A percentile compares a stretch with the other conserved stretches of the same genome.
phyloP scores from a whole-genome alignment of 2,113 vertebrate species.

The Cathartes aura region DNA sequence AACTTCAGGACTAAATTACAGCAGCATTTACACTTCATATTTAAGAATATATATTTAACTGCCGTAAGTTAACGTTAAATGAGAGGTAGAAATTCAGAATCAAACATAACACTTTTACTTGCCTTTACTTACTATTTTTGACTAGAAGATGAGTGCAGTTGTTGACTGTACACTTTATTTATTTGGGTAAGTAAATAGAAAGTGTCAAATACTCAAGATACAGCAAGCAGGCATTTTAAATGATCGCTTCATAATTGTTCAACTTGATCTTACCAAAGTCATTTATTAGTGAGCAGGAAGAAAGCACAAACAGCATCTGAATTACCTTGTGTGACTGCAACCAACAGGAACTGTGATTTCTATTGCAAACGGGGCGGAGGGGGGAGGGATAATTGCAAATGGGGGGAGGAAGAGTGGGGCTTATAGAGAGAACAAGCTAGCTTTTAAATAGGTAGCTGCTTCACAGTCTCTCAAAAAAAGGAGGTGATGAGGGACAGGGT shows the following conservation, averaged over 20 bases:
- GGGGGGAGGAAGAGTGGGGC: neutral
- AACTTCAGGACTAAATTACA: neutral
- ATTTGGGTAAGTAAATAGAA: neutral
- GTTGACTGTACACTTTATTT: neutral
- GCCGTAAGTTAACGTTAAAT: neutral
- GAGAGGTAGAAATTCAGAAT: neutral
- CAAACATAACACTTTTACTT: neutral
- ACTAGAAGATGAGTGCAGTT: neutral
- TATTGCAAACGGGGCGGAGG: fast-evolving
- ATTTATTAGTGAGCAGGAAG: neutral
- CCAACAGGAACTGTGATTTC: neutral
- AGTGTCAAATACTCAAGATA: neutral
- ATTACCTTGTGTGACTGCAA: neutral
- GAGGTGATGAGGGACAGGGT: neutral
- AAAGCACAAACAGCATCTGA: neutral
- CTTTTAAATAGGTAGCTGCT: neutral
- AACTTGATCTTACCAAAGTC: neutral
- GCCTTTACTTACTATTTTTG: neutral
- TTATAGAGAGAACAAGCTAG: neutral
- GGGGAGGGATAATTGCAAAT: neutral
- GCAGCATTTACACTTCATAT: neutral
- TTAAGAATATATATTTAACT: neutral
- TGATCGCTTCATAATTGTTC: neutral
- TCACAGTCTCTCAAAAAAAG: neutral
- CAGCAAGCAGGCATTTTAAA: neutral